Evolutionary conservation across 2,797 vertebrate species (phyloP).

Genomic region (Rhabdomys pumilio): DNA sequence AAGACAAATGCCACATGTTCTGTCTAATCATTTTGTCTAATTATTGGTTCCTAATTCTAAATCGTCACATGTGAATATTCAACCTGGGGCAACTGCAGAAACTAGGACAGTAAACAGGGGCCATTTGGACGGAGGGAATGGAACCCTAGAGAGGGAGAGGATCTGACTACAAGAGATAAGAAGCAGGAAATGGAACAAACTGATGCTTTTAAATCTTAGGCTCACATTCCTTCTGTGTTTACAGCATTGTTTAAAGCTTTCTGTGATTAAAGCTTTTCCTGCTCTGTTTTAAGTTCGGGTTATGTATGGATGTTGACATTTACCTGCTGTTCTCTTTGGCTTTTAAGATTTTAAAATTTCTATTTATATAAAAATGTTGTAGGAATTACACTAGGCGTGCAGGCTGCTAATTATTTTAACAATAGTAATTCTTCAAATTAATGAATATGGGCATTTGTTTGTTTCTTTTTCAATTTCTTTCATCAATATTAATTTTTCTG

Average conservation of each 20-base stretch:
- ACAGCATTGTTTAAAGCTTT: background rate
- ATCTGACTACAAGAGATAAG: background rate
- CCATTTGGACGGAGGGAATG: background rate
- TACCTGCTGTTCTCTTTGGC: background rate
- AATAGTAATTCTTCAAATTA: background rate
- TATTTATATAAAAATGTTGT: background rate
- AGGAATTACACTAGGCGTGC: background rate
- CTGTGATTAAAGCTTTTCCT: background rate
- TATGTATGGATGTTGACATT: constrained; percentile 3
- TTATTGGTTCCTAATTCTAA: background rate
- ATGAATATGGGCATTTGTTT: background rate
- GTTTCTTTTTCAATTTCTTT: background rate
- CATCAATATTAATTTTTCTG: background rate
- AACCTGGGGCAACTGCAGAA: background rate
- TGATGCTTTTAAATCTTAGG: background rate
- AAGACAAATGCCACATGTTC: background rate
- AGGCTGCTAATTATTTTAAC: background rate
- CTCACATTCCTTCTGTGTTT: background rate
- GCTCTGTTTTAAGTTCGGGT: background rate
- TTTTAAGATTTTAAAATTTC: background rate
- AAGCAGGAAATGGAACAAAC: background rate
- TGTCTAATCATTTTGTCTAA: background rate
- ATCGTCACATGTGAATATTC: background rate
- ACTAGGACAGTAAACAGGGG: background rate
- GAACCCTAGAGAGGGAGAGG: background rate